phyloP scores from a whole-genome alignment of 2,797 vertebrate genomes.

The Hapalemur alaotrensis region DNA sequence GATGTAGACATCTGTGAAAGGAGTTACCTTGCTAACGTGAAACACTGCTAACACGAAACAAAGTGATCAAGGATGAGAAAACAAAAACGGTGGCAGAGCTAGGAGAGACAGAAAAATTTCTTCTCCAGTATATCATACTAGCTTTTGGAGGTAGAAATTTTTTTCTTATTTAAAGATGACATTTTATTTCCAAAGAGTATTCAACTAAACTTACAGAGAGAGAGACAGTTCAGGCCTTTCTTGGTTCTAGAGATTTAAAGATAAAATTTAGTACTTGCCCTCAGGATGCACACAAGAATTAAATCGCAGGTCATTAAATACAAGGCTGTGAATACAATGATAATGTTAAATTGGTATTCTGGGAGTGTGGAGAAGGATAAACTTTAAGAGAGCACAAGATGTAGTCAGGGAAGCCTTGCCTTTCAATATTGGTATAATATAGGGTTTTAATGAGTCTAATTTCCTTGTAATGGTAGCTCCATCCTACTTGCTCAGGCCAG shows the following conservation, averaged over 20 bases:
- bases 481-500: background rate
- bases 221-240: background rate
- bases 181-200: conserved; percentile 22
- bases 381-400: background rate
- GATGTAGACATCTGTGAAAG: background rate
- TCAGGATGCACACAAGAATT: background rate
- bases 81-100: background rate
- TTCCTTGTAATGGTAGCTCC: background rate
- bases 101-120: background rate
- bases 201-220: background rate
- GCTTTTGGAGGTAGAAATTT: background rate
- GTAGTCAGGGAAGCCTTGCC: background rate
- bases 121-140: background rate
- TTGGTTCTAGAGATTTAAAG: background rate
- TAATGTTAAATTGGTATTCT: conserved; percentile 33
- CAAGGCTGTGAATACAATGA: background rate
- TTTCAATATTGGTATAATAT: background rate
- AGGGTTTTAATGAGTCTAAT: conserved; percentile 3
- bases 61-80: background rate
- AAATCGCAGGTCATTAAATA: background rate
- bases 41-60: background rate
- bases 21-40: background rate
- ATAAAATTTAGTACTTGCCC: conserved; percentile 36
- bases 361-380: background rate
- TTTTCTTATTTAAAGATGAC: conserved; percentile 4